phyloP scores from a whole-genome alignment of 2,888 invertebrate species.

The Achlya flavicornis region DNA sequence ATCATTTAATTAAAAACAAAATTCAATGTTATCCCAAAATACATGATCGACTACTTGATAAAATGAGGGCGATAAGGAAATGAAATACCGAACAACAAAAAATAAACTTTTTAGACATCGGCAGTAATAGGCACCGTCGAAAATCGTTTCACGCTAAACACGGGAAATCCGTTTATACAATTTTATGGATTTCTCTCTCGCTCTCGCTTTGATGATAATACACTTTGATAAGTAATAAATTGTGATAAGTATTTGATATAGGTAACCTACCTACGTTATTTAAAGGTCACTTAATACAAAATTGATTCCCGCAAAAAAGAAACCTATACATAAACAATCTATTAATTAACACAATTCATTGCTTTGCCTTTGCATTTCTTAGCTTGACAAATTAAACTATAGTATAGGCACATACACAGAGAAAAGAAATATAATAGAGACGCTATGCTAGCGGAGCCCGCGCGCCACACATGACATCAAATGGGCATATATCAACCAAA shows the following conservation, averaged over 20 bases:
- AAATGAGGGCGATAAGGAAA: constrained; percentile 1
- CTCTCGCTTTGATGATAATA: not conserved
- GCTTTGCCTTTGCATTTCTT: too few species aligned
- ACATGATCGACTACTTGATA: not conserved
- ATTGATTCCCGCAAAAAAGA: not conserved
- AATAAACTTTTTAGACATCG: not conserved
- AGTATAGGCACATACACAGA: too few species aligned
- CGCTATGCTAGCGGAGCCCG: too few species aligned
- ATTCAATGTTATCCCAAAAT: not conserved
- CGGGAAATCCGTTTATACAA: constrained; percentile 7
- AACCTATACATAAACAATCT: too few species aligned
- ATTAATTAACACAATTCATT: too few species aligned
- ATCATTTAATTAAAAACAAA: not conserved
- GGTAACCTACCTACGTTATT: not conserved
- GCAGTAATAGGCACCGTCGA: not conserved
- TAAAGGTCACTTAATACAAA: too few species aligned
- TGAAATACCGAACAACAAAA: constrained; percentile 1
- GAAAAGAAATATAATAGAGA: too few species aligned
- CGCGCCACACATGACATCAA: too few species aligned
- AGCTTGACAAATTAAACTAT: not conserved
- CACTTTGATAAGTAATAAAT: not conserved
- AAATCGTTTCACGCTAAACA: constrained; percentile 5
- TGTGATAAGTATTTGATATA: not conserved
- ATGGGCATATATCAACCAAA: too few species aligned
- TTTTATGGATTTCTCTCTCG: not conserved